Percentiles rank a stretch among this genome's conserved stretches.
These are phyloP conservation scores for Melanaphis sacchari DNA, from an alignment of 1,140 invertebrate species.

Conservation along the genomic window DNA sequence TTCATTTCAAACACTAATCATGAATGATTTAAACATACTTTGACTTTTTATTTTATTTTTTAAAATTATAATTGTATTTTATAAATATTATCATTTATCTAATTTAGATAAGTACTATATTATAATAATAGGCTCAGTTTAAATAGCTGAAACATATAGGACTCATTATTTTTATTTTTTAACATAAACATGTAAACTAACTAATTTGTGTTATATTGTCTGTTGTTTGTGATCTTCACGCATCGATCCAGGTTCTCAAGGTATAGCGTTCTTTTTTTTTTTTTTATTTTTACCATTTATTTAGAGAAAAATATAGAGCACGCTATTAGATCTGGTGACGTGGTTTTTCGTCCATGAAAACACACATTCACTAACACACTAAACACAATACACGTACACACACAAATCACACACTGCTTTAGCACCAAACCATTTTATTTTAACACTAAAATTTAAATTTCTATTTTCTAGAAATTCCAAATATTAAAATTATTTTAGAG, in stretches of 20 bases:
- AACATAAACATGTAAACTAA: conserved; percentile 49
- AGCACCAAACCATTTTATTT: conserved; percentile 45
- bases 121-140: background rate
- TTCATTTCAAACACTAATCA: conserved; percentile 32
- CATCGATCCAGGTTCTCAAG: conserved; percentile 58
- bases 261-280: conserved; percentile 53
- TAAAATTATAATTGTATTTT: background rate
- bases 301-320: conserved; percentile 57
- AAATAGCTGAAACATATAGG: background rate
- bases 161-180: conserved; percentile 27
- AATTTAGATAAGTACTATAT: background rate
- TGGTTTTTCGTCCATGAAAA: conserved; percentile 40
- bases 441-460: conserved; percentile 34
- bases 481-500: conserved; percentile 48
- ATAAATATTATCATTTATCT: background rate
- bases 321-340: conserved; percentile 54
- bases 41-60: background rate
- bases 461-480: conserved; percentile 40
- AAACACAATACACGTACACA: conserved; percentile 1
- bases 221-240: conserved; percentile 57
- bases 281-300: conserved; percentile 53
- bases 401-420: conserved; percentile 35
- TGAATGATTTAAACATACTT: background rate
- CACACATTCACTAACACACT: conserved; percentile 6
- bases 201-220: conserved; percentile 55